Evolutionary conservation across 2,113 vertebrate species (phyloP).

Genomic region (Neodontobutis hainanensis): DNA sequence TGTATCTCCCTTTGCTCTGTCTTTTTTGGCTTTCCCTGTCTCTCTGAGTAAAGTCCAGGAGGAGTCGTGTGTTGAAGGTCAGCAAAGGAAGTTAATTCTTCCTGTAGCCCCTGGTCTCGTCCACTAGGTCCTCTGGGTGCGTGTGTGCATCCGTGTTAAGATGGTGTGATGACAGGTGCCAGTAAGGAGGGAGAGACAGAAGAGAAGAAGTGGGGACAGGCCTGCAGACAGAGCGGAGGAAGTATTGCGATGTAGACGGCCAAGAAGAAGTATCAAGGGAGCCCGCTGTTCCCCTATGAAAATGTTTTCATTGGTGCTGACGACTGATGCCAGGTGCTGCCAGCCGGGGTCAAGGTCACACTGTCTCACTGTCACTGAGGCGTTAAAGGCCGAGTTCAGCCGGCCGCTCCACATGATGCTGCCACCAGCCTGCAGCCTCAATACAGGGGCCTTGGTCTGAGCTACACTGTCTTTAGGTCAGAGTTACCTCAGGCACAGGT

Average conservation of each 20-base stretch:
- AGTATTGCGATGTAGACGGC: slow-evolving; percentile 35
- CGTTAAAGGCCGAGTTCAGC: slow-evolving; percentile 60
- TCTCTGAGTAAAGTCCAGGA: slow-evolving; percentile 39
- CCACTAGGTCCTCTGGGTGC: slow-evolving; percentile 40
- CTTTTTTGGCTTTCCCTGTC: neutral
- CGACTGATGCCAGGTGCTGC: slow-evolving; percentile 78
- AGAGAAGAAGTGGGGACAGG: slow-evolving; percentile 16
- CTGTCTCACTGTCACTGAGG: slow-evolving; percentile 60
- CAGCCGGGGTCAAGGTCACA: slow-evolving; percentile 65
- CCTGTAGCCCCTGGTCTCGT: slow-evolving; percentile 55
- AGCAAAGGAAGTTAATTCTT: slow-evolving; percentile 66
- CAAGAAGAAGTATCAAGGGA: slow-evolving; percentile 23
- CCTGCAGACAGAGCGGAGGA: slow-evolving; percentile 24
- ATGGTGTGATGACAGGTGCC: slow-evolving; percentile 76
- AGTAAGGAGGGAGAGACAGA: slow-evolving; percentile 66
- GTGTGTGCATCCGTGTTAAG: slow-evolving; percentile 43
- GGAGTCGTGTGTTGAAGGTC: slow-evolving; percentile 54
- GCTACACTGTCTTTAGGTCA: slow-evolving; percentile 12
- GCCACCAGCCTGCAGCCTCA: slow-evolving; percentile 33
- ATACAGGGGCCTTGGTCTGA: slow-evolving; percentile 6
- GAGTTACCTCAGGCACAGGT: slow-evolving; percentile 42
- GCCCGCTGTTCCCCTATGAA: slow-evolving; percentile 62
- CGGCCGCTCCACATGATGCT: slow-evolving; percentile 7
- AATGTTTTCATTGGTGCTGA: slow-evolving; percentile 77
- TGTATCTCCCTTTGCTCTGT: slow-evolving; percentile 2